Base-by-base conservation (phyloP, 2,797 vertebrate genomes). In the Atherinosoma microstoma region DNA sequence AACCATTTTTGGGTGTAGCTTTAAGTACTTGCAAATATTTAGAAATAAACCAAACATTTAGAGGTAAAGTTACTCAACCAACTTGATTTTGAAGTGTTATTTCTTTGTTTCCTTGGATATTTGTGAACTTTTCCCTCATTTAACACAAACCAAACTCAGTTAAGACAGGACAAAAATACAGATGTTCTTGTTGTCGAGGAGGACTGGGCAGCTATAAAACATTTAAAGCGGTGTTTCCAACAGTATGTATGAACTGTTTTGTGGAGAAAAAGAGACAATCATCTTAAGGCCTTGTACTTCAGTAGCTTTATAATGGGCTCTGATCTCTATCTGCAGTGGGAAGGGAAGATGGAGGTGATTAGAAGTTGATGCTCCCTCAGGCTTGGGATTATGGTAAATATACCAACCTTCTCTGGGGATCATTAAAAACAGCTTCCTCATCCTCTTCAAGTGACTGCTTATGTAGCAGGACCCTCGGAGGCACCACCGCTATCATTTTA, bases 341-440 rank as follows among this genome's bases (percentile, higher is more conserved):
- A 76, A 85, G 83, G 88, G 84, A 75, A 89, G 92, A 90, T 87
- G 80, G 73, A 75, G 84, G 85, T 92, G 93, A 94, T 93, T 92
- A 93, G 87, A 84, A 91, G 85, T 86, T 87, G 89, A 90, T 86
- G 89, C 89, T 87, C 75, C 92, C 82, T 82, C 73, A 83, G 92
- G 92, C 86, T 79, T 58, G 67, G 86, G 92, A 94, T 93, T 94
- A 94, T 93, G 89, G 87, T 93, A 93, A 93, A 92, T 89, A 91
- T 88, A 87, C 80, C 57, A 54, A 64, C 71, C 0, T 74, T 89
- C 89, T 85, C 80, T 36, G 68, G 82, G 83, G 91, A 92, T 88
- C 84, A 84, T 91, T 90, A 91, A 90, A 93, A 90, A 88, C 82
- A 85, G 85, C 78, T 81, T 83, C 70, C 58, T 86, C 84, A 82